Base-by-base conservation (phyloP, 1,140 invertebrate species). In the Dolichoris vasculosae region DNA sequence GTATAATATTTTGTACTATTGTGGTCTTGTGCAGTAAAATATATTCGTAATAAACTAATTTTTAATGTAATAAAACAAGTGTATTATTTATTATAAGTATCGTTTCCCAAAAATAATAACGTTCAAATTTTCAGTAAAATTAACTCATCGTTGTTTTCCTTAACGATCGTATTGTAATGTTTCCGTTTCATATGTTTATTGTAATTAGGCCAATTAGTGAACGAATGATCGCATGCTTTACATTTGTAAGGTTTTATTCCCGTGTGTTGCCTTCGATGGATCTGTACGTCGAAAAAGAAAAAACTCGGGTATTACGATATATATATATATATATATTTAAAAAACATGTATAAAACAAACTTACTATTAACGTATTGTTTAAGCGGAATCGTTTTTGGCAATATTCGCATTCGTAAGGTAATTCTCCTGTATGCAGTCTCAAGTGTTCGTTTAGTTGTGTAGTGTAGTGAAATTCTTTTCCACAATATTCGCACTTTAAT, bases 171-270 rank as follows among this genome's bases (percentile, higher is more conserved):
- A 80, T 87, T 81, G 20, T 81, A 67, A 81, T 96, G 96, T 75
- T 95, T 90, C 38, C 96, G 90, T 92, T 96, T 96, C 95, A 96
- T 96, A 87, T 96, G 96, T 87, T 96, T 96, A 88, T 96, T 96
- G 86, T 95, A 96, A 92, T 96, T 96, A 23, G 96, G 95, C 95
- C 95, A 96, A 91, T 96, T 96, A 1, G 95, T 95, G 86, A 95
- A 95, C 85, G 94, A 94, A 88, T 95, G 94, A 82, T 94, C 92
- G 86, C 95, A 95, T 84, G 94, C 93, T 46, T 93, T 87, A 90
- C 94, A 95, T 0, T 93, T 93, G 88, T 95, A 96, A 0, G 95
- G 95, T 69, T 94, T 92, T 38, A 94, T 94, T 8, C 95, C 95
- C 0, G 95, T 96, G 87, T 96, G 95, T 80, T 95, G 94, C 23